A percentile compares a stretch with the other conserved stretches of the same genome.
Evolutionary conservation across 2,797 vertebrate species (phyloP).

Genomic region (Pangasius macronema): DNA sequence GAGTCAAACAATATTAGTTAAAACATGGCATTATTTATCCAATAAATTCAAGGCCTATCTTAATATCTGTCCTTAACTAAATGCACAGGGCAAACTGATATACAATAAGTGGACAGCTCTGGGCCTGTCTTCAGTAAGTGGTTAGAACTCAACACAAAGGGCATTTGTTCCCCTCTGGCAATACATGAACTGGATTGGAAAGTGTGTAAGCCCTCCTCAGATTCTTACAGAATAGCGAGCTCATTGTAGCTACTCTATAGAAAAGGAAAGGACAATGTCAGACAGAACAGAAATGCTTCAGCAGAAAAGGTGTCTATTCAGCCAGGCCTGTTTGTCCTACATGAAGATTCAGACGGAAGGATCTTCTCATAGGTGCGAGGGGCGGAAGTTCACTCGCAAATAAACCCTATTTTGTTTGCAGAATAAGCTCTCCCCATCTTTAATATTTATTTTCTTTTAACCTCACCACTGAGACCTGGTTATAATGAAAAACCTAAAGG

Average conservation of each 20-base stretch:
- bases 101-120: slow-evolving; percentile 68
- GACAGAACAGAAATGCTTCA: slow-evolving; percentile 35
- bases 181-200: slow-evolving; percentile 64
- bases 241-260: slow-evolving; percentile 25
- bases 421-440: neutral
- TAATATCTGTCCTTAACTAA: neutral
- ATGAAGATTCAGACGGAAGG: neutral
- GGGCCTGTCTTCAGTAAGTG: slow-evolving; percentile 13
- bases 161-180: slow-evolving; percentile 70
- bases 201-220: slow-evolving; percentile 63
- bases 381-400: neutral
- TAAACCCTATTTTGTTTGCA: neutral
- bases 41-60: neutral
- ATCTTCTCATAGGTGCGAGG: neutral
- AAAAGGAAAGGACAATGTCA: slow-evolving; percentile 50
- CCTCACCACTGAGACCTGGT: slow-evolving; percentile 8
- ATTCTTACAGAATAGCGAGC: slow-evolving; percentile 54
- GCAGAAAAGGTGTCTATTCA: neutral
- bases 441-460: slow-evolving; percentile 13
- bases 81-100: slow-evolving; percentile 47
- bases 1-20: neutral
- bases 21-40: neutral
- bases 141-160: slow-evolving; percentile 63
- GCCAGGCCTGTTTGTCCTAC: neutral
- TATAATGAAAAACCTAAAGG: slow-evolving; percentile 10